These are phyloP conservation scores for Atractosteus spatula DNA, from an alignment of 2,113 vertebrate genomes.

Conservation along the genomic window DNA sequence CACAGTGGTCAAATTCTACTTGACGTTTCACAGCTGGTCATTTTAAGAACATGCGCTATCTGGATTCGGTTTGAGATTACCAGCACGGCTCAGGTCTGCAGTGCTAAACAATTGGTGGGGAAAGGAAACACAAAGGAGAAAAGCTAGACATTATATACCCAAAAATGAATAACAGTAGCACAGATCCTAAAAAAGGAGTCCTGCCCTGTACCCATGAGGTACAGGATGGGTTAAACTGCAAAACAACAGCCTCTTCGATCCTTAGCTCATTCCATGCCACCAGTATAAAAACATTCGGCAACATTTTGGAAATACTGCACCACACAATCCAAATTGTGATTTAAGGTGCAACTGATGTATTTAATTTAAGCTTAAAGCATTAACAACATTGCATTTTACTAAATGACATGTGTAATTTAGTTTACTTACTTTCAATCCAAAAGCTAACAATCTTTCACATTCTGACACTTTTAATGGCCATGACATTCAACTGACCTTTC, in stretches of 20 bases:
- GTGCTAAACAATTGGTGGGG: too few relatives aligned
- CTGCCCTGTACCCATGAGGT: not conserved
- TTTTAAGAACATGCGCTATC: too few relatives aligned
- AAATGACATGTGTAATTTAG: slow-evolving; percentile 3
- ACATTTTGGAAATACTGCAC: not conserved
- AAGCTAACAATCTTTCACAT: slow-evolving; percentile 15
- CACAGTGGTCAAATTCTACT: too few relatives aligned
- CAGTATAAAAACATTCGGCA: not conserved
- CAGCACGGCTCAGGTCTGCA: too few relatives aligned
- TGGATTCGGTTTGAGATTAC: too few relatives aligned
- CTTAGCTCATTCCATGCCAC: not conserved
- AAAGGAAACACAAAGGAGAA: too few relatives aligned
- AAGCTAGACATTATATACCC: too few relatives aligned
- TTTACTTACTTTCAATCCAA: slow-evolving; percentile 6
- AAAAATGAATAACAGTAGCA: too few relatives aligned
- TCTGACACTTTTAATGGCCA: slow-evolving; percentile 31
- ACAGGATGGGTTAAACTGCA: not conserved
- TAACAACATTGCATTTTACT: not conserved
- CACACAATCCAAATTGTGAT: not conserved
- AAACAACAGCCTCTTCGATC: not conserved
- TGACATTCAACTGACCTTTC: slow-evolving; percentile 20
- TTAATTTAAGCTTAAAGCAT: not conserved
- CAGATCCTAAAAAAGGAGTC: too few relatives aligned
- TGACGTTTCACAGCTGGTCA: too few relatives aligned
- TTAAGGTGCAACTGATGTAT: not conserved